Base-by-base conservation (phyloP, 1,140 invertebrate species). In the Sminthurinus signatus region DNA sequence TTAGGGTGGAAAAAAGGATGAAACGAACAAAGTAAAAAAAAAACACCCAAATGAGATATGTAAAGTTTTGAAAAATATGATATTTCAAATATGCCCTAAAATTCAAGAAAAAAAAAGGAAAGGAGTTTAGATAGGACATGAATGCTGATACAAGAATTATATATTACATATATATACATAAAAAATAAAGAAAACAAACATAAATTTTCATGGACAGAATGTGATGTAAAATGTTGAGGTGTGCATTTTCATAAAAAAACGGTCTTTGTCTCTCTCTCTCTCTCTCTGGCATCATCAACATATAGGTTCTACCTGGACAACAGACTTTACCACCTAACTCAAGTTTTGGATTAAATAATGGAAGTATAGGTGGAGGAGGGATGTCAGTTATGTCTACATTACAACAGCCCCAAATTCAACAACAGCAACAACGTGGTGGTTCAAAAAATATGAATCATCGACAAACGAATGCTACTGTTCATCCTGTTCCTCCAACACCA, bases 331-430 rank as follows among this genome's bases (percentile, higher is more conserved):
- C 54, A 39, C 54, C 54, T 12, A 42, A 28, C 14, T 36, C 32
- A 36, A 56, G 36, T 19, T 14, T 36, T 14, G 62, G 62, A 58
- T 27, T 64, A 25, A 62, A 61, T 44, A 61, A 62, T 31, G 60
- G 50, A 39, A 42, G 27, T 17, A 58, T 48, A 14, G 55, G n/a
- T n/a, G 42, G 5, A 27, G 54, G 10, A 56, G 36, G 31, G 52
- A 32, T 31, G 23, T 8, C 52, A 15, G n/a, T 29, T 36, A 3
- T 57, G 31, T 15, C 32, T 12, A 23, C 28, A 36, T 29, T 42
- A 28, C 55, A 31, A 19, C 32, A 14, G 19, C 19, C 17, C 15
- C 55, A 57, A 23, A 5, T 52, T 52, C 50, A 52, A 23, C 50
- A 52, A 52, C 50, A 52, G 8, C 50, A 52, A 25, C 27, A 25